Base-by-base conservation (phyloP, 2,113 vertebrate genomes). In the Oreochromis aureus region DNA sequence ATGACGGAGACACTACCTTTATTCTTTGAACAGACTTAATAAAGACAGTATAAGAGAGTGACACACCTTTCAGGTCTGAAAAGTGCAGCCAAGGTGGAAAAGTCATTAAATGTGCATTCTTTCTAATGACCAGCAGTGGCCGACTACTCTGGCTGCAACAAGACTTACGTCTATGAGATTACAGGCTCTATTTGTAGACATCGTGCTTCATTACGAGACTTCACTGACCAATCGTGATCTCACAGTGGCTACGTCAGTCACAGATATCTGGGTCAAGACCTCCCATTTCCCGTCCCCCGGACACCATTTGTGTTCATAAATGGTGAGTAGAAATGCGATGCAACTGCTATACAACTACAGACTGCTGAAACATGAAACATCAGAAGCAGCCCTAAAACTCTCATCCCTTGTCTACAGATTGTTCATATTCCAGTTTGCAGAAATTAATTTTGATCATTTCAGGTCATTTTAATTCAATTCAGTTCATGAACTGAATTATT, bases 221-320 rank as follows among this genome's bases (percentile, higher is more conserved):
- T 71, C 66, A 10, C n/a, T 27, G 13, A 71, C 66, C n/a, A 71
- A 44, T 44, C 3, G 12, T 71, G 39, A 16, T 46, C 22, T 24
- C 39, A 44, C 3, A 0, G 22, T 44, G 66, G 66, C 36, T 44
- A 27, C 0, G 0, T 24, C n/a, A 41, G 22, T 15, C 0, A 24
- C 3, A 24, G n/a, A 16, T 71, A 44, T 44, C 12, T 15, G 12
- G 12, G n/a, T 24, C 66, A 71, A 41, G 39, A 71, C 39, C 6
- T 71, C 36, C n/a, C n/a, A 15, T 71, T 71, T 71, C 36, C 5
- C 22, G 36, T 24, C 66, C 36, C 1, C 66, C 1, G 0, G 36
- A 71, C 12, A 71, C 13, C 39, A 24, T 44, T 71, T 16, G 32
- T n/a, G 10, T 63, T 63, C 32, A 36, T 63, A n/a, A 18, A 36